A percentile compares a stretch with the other conserved stretches of the same genome.
These are phyloP conservation scores for Hipposideros armiger DNA, from an alignment of 2,113 vertebrate species.

Conservation along the genomic window DNA sequence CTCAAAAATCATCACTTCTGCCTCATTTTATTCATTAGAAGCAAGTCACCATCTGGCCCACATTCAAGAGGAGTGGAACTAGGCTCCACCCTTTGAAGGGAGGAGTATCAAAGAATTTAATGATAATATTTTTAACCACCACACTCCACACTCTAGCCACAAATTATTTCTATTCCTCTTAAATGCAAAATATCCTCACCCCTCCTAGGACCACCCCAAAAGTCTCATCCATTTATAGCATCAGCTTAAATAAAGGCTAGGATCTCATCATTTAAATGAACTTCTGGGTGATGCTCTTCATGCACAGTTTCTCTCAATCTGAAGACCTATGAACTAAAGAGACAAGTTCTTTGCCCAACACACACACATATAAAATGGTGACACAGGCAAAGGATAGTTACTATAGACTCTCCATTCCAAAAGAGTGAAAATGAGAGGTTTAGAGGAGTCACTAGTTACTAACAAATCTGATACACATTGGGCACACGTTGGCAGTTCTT, in stretches of 20 bases:
- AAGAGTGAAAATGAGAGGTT: not conserved
- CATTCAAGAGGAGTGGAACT: not conserved
- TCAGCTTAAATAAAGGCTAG: constrained; percentile 3
- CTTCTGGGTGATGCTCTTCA: not conserved
- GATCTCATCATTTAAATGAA: not conserved
- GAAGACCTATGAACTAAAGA: not conserved
- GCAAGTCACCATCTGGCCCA: not conserved
- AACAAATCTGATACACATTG: constrained; percentile 21
- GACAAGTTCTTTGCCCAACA: not conserved
- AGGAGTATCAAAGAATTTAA: not conserved
- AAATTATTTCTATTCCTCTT: not conserved
- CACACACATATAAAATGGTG: not conserved
- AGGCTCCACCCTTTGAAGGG: no score
- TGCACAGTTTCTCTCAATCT: not conserved
- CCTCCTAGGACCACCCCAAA: not conserved
- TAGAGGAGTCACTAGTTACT: not conserved
- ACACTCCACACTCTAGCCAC: not conserved
- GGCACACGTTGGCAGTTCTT: not conserved
- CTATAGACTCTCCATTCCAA: not conserved
- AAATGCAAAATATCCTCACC: not conserved
- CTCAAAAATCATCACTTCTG: not conserved
- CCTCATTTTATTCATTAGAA: not conserved
- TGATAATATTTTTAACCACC: not conserved
- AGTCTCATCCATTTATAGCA: not conserved
- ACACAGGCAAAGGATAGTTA: not conserved